phyloP scores from a whole-genome alignment of 2,113 vertebrate genomes.

The Esox niger region DNA sequence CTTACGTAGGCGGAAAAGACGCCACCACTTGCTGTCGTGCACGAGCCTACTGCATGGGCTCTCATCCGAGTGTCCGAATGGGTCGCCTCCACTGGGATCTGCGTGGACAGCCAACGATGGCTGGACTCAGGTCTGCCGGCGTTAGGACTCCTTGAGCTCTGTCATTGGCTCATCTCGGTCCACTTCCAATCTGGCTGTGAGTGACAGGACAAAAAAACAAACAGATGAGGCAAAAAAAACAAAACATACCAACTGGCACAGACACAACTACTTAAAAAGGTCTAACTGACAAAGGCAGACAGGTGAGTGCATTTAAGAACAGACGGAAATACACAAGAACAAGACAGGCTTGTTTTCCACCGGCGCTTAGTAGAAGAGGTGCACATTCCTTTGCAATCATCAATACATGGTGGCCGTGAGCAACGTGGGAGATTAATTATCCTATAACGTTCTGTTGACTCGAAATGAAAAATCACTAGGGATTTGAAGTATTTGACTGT shows the following conservation, averaged over 20 bases:
- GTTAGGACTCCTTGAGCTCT: background rate
- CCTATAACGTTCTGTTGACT: background rate
- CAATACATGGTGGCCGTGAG: background rate
- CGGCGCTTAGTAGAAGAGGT: background rate
- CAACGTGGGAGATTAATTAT: background rate
- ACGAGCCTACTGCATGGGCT: background rate
- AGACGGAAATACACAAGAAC: no score
- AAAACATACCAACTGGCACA: background rate
- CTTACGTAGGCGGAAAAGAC: constrained; percentile 24
- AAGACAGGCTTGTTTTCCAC: no score
- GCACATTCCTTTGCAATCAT: background rate
- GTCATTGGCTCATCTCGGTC: constrained; percentile 30
- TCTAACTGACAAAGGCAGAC: background rate
- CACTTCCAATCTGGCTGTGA: constrained; percentile 22
- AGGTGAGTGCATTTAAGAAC: background rate
- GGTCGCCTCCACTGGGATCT: background rate
- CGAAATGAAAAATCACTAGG: background rate
- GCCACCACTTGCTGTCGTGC: constrained; percentile 32
- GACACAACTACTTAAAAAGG: background rate
- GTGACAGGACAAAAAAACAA: constrained; percentile 1
- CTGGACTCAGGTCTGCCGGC: background rate
- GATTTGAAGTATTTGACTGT: background rate
- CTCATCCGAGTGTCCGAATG: constrained; percentile 28
- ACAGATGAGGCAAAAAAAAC: background rate
- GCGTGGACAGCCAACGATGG: background rate